Percentiles rank a stretch among this genome's conserved stretches.
These are phyloP conservation scores for Phataginus tetradactyla DNA, from an alignment of 2,797 vertebrate genomes.

Conservation along the genomic window DNA sequence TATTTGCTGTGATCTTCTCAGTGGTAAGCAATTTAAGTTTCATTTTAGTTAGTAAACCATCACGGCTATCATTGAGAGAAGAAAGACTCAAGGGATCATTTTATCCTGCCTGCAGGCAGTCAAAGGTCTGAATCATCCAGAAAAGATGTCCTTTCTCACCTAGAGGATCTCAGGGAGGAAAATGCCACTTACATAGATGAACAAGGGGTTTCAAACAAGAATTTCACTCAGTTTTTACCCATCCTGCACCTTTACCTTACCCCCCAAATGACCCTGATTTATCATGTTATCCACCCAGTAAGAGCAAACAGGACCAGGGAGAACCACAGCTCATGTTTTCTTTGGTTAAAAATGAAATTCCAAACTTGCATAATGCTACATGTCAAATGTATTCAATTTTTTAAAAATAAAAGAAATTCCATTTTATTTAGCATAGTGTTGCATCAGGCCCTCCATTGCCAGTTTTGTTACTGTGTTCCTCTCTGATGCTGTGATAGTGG, in stretches of 20 bases:
- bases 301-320: not conserved
- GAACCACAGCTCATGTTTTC: not conserved
- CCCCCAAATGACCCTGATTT: not conserved
- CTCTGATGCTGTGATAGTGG: not conserved
- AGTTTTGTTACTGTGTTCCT: not conserved
- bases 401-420: not conserved
- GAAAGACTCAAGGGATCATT: constrained; percentile 8
- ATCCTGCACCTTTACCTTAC: not conserved
- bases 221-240: not conserved
- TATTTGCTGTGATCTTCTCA: not conserved
- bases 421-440: constrained; percentile 22
- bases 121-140: not conserved
- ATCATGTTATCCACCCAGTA: not conserved
- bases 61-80: not conserved
- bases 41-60: constrained; percentile 33
- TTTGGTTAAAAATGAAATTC: constrained; percentile 33
- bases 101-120: constrained; percentile 12
- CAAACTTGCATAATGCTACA: not conserved
- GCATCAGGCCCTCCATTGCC: not conserved
- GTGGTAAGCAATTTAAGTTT: not conserved
- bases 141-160: constrained; percentile 50
- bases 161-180: not conserved
- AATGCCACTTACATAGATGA: not conserved
- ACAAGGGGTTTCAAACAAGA: constrained; percentile 39
- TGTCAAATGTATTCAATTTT: not conserved